Conservation (phyloP, 2,113 vertebrate species). For the Seriola quinqueradiata region DNA sequence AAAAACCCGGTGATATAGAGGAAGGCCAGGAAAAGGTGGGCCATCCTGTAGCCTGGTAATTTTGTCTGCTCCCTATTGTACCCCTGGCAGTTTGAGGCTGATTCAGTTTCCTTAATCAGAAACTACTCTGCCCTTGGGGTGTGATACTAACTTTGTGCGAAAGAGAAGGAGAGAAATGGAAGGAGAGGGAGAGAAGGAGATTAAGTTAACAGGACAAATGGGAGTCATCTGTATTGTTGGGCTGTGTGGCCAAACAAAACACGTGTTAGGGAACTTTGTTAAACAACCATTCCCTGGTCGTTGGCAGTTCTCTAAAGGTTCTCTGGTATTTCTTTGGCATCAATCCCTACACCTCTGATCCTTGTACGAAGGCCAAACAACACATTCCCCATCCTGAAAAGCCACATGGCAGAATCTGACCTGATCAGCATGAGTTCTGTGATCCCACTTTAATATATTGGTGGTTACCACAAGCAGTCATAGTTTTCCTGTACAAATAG, state of each 20-base stretch:
- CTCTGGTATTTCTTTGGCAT: slow-evolving; percentile 66
- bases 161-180: slow-evolving; percentile 11
- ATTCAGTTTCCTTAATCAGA: slow-evolving; percentile 75
- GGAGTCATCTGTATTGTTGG: slow-evolving; percentile 64
- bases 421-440: slow-evolving; percentile 29
- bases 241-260: slow-evolving; percentile 65
- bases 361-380: slow-evolving; percentile 61
- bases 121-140: slow-evolving; percentile 43
- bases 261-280: slow-evolving; percentile 51
- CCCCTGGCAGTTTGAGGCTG: slow-evolving; percentile 44
- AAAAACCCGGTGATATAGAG: slow-evolving; percentile 19
- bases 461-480: slow-evolving; percentile 11
- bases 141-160: slow-evolving; percentile 49
- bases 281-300: slow-evolving; percentile 31
- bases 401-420: slow-evolving; percentile 51
- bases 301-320: slow-evolving; percentile 56
- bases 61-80: slow-evolving; percentile 37
- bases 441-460: slow-evolving; percentile 30
- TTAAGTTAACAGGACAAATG: slow-evolving; percentile 68
- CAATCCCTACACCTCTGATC: slow-evolving; percentile 40
- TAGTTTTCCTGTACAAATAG: not conserved
- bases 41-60: slow-evolving; percentile 54
- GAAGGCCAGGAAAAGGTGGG: slow-evolving; percentile 60
- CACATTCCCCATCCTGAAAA: slow-evolving; percentile 52
- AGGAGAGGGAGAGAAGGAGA: slow-evolving; percentile 37